Evolutionary conservation across 2,113 vertebrate genomes (phyloP).

Genomic region (Halichoerus grypus): DNA sequence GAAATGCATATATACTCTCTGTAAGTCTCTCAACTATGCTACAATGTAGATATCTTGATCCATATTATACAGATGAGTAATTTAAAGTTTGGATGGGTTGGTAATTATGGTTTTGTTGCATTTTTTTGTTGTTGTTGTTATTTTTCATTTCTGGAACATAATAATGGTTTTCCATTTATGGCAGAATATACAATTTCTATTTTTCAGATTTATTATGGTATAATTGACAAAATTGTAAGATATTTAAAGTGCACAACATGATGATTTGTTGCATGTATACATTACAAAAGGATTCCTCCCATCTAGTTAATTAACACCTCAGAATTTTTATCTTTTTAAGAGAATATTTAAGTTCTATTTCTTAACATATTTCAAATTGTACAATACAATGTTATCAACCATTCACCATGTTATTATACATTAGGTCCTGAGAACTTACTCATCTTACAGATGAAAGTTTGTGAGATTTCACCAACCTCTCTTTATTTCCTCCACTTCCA

Average conservation of each 20-base stretch:
- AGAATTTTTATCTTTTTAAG: background rate
- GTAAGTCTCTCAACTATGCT: background rate
- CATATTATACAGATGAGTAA: background rate
- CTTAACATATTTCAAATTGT: background rate
- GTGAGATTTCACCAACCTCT: background rate
- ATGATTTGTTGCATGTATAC: background rate
- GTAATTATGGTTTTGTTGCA: background rate
- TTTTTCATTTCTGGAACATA: background rate
- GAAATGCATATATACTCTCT: background rate
- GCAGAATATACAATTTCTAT: background rate
- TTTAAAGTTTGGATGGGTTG: background rate
- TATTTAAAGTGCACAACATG: background rate
- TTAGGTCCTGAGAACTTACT: background rate
- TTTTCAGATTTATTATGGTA: background rate
- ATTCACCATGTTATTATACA: background rate
- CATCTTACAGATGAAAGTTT: background rate
- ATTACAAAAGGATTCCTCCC: background rate
- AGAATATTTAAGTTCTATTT: background rate
- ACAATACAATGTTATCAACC: background rate
- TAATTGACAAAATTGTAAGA: background rate
- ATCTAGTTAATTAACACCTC: background rate
- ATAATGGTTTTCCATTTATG: background rate
- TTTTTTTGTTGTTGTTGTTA: background rate
- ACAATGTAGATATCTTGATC: background rate
- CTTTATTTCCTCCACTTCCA: background rate